Evolutionary conservation across 2,888 invertebrate species (phyloP), one percentile per base, ranked within the genome.

Genomic region (Neoascia interrupta): DNA sequence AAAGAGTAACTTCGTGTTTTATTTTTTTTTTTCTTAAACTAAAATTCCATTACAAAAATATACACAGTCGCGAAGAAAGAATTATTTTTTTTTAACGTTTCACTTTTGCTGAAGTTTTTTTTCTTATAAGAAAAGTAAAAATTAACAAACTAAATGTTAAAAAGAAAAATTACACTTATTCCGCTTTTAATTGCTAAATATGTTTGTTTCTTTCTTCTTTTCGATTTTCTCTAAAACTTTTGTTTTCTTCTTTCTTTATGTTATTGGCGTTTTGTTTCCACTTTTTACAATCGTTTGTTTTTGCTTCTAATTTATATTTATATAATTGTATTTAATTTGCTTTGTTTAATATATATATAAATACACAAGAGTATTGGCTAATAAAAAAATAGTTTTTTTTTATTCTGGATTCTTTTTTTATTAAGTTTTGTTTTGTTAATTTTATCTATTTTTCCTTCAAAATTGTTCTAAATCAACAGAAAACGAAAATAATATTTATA

Each of bases 301-400:
- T 69, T 63, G 61, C 54, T 63, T 75, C 54, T 63, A 61, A 36
- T 51, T 63, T 56, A 41, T 61, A 51, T 69, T 56, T 43, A 75
- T n/a, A n/a, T 69, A 63, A 56, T 56, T 63, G 36, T 61, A 47
- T 69, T 66, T 64, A 64, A 64, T 73, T 66, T 16, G 6, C 49
- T 34, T 31, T 47, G 36, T 23, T 51, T 18, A 36, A 15, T 49
- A 26, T 39, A 28, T 41, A 23, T 51, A 63, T 53, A 45, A 53
- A 74, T 68, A 74, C 68, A 74, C 53, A 61, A 74, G 68, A 74
- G 74, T 68, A 74, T 74, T 74, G 68, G 74, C 60, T 74, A 74
- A 68, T 74, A 74, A 74, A 74, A 74, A 74, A 74, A 74, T 68
- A 74, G 51, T 74, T 39, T 45, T 3, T 56, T 73, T 37, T 49